phyloP scores from a whole-genome alignment of 2,888 invertebrate genomes.

The Orchesellides sinensis region DNA sequence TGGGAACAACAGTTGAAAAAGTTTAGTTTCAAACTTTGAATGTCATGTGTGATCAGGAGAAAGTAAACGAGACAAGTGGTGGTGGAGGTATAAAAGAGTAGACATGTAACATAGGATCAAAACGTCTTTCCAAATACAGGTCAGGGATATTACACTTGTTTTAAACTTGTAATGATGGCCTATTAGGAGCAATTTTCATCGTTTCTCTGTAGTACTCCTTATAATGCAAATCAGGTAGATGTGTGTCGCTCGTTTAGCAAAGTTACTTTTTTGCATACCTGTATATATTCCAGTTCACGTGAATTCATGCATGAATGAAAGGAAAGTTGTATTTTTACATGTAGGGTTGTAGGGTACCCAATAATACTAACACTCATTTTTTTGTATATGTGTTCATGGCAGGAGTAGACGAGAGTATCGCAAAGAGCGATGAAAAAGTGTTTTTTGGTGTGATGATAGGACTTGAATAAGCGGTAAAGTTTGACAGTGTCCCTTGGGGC shows the following conservation, averaged over 20 bases:
- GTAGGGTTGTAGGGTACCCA: no score
- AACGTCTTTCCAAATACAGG: no score
- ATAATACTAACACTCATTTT: no score
- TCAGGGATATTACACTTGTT: not conserved
- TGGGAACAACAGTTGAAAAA: constrained; percentile 38
- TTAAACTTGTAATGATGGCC: no score
- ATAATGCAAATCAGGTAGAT: no score
- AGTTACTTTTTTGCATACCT: constrained; percentile 9
- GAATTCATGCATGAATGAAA: constrained; percentile 12
- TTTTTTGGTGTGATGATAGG: constrained; percentile 27
- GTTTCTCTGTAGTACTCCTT: no score
- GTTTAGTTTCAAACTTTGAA: constrained; percentile 66
- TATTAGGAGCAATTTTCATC: no score
- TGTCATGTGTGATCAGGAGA: constrained; percentile 63
- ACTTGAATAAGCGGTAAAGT: constrained; percentile 44
- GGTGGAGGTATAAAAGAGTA: not conserved
- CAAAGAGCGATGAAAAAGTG: constrained; percentile 3
- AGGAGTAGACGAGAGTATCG: no score
- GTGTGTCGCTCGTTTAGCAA: no score
- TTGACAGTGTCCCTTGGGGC: constrained; percentile 33
- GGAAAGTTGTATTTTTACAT: constrained; percentile 52
- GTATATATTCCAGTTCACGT: not conserved
- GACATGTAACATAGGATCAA: no score
- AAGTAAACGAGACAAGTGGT: constrained; percentile 35
- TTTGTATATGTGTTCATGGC: no score